Base-by-base conservation (phyloP, 1,140 invertebrate species). In the Whitmania pigra region DNA sequence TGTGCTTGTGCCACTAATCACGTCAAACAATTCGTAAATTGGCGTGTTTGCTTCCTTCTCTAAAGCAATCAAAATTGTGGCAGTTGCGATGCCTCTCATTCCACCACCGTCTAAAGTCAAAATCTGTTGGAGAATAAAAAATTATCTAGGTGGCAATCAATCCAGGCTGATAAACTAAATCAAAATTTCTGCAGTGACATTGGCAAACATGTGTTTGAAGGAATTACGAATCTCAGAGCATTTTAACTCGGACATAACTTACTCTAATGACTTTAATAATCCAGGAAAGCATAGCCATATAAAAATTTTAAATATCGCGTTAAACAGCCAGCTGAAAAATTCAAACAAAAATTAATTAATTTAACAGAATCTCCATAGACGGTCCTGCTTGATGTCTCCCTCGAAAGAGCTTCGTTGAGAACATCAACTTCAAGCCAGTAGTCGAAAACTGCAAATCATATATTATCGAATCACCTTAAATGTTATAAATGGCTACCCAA, bases 1-100 rank as follows among this genome's bases (percentile, higher is more conserved):
- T 3, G 95, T 98, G 72, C 93, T 96, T 3, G 96, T 99, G 5
- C 96, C 96, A 6, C 91, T 89, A 31, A 98, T 87, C 94, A 94
- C 98, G 80, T 99, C 94, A 82, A 99, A 99, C 78, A 88, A 89
- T 11, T 90, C 83, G 40, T 88, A 84, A 36, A 96, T 87, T 0
- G 92, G 90, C 60, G 73, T 71, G 0, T 78, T 78, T 13, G 76
- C 76, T 54, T 86, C 85, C 54, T 81, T 78, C 74, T 97, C 92
- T 31, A 98, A 83, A 78, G 90, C 91, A 20, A 92, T 80, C 0
- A 98, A 82, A 67, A 92, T 87, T 79, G 93, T 90, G 0, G 94
- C 88, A 3, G 96, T 83, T 7, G 97, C 87, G 5, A 98, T 79
- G 5, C 94, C 94, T 60, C 91, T 84, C 66, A 97, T 94, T 0